These are phyloP conservation scores for Picathartes gymnocephalus DNA, from an alignment of 2,113 vertebrate species.

Conservation along the genomic window DNA sequence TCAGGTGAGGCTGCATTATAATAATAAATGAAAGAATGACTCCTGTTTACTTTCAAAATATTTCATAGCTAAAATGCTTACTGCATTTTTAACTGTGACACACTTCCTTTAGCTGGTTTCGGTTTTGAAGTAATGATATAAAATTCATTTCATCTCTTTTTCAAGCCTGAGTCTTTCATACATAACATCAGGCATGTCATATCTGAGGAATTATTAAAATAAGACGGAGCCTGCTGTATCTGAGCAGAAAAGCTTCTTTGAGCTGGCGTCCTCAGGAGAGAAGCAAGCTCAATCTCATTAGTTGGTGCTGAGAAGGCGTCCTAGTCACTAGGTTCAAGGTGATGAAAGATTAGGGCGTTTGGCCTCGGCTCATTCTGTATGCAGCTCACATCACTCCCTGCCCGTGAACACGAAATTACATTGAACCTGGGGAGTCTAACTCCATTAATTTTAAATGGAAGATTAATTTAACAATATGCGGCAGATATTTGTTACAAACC, in stretches of 20 bases:
- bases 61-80: slow-evolving; percentile 73
- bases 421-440: slow-evolving; percentile 99
- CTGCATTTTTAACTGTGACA: slow-evolving; percentile 80
- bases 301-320: slow-evolving; percentile 90
- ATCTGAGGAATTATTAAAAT: slow-evolving; percentile 88
- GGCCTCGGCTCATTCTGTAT: slow-evolving; percentile 92
- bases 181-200: slow-evolving; percentile 87
- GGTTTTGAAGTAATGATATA: slow-evolving; percentile 88
- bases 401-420: slow-evolving; percentile 99
- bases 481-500: slow-evolving; percentile 99
- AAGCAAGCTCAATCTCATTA: slow-evolving; percentile 96
- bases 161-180: slow-evolving; percentile 79
- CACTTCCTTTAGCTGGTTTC: slow-evolving; percentile 78
- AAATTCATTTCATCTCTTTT: slow-evolving; percentile 88
- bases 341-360: slow-evolving; percentile 98
- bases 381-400: slow-evolving; percentile 84
- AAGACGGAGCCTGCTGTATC: slow-evolving; percentile 77
- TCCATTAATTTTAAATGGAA: slow-evolving; percentile 99
- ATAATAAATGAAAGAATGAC: slow-evolving; percentile 78
- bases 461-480: slow-evolving; percentile 99
- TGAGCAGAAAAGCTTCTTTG: slow-evolving; percentile 81
- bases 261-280: slow-evolving; percentile 82
- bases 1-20: slow-evolving; percentile 64
- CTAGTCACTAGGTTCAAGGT: slow-evolving; percentile 98
- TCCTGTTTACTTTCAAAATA: slow-evolving; percentile 65